Percentiles rank a stretch among this genome's conserved stretches.
Conservation (phyloP, 1,140 invertebrate species). For the Eufriesea mexicana region DNA sequence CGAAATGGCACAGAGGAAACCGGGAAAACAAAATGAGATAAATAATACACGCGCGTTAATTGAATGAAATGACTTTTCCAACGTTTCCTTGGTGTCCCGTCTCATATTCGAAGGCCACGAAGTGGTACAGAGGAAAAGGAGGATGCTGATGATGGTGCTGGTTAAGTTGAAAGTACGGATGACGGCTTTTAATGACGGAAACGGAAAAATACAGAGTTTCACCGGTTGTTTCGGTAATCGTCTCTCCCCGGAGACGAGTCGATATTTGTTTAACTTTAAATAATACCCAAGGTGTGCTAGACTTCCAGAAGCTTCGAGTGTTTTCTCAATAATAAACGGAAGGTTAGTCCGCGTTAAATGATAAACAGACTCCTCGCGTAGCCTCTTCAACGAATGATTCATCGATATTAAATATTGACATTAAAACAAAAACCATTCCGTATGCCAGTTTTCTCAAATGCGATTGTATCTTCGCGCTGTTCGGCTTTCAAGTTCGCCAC, state of each 20-base stretch:
- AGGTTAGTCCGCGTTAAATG: background rate
- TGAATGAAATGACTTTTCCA: too few species aligned
- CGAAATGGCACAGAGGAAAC: too few species aligned
- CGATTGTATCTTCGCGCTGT: background rate
- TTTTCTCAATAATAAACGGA: conserved; percentile 17
- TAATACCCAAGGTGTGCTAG: background rate
- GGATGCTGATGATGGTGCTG: background rate
- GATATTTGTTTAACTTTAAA: conserved; percentile 23
- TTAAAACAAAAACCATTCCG: background rate
- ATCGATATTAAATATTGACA: conserved; percentile 33
- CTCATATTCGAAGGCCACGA: too few species aligned
- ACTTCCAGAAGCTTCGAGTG: conserved; percentile 12
- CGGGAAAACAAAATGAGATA: too few species aligned
- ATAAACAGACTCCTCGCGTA: background rate
- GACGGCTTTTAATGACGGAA: conserved; percentile 3
- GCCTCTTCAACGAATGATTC: background rate
- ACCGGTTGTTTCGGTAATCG: conserved; percentile 4
- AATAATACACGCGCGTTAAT: too few species aligned
- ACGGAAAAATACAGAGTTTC: conserved; percentile 34
- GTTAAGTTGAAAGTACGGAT: background rate
- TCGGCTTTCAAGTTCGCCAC: too few species aligned
- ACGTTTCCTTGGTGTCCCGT: too few species aligned
- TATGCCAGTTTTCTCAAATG: background rate
- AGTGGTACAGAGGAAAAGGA: background rate
- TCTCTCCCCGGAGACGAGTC: background rate